Evolutionary conservation across 2,888 invertebrate species (phyloP), one percentile per base, ranked within the genome.

Genomic region (Xiphydria camelus): DNA sequence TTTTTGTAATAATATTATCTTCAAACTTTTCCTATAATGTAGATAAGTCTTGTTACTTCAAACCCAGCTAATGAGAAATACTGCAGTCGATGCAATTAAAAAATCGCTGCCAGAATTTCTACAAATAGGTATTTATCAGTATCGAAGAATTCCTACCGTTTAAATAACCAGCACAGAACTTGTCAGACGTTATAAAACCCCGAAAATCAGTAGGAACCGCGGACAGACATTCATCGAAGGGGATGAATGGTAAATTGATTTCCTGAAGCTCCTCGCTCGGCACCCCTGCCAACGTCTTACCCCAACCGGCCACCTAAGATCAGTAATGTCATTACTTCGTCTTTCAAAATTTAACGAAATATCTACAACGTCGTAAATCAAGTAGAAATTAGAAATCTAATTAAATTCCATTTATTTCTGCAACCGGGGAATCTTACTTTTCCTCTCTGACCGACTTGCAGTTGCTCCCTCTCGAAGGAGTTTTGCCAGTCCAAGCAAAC

Each of bases 271-370:
- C 52, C 29, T 45, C 45, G 38, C 61, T 63, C 12, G 56, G 44
- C 9, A 17, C 31, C 25, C 58, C 61, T 6, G 47, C 36, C 5
- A 49, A 53, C n/a, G 57, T 59, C 32, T 56, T 60, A 15, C 61
- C 62, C 64, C 64, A 66, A 9, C 66, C 66, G 32, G 57, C 56
- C 6, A 55, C 57, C 66, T 67, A n/a, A n/a, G n/a, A n/a, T n/a
- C n/a, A n/a, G n/a, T 23, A 6, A 23, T 6, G n/a, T 23, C 23
- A 6, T 23, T 23, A 23, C 23, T 7, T 23, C n/a, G 7, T 23
- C n/a, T 7, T 23, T 23, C 23, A n/a, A 6, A 23, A 7, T 23
- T 23, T 23, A 23, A 23, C 23, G 6, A 6, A 23, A 7, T n/a
- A 23, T 23, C 23, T 23, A 23, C 23, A 23, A n/a, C n/a, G 23